A percentile compares a stretch with the other conserved stretches of the same genome.
Conservation (phyloP, 2,797 vertebrate genomes). For the Lagodon rhomboides region DNA sequence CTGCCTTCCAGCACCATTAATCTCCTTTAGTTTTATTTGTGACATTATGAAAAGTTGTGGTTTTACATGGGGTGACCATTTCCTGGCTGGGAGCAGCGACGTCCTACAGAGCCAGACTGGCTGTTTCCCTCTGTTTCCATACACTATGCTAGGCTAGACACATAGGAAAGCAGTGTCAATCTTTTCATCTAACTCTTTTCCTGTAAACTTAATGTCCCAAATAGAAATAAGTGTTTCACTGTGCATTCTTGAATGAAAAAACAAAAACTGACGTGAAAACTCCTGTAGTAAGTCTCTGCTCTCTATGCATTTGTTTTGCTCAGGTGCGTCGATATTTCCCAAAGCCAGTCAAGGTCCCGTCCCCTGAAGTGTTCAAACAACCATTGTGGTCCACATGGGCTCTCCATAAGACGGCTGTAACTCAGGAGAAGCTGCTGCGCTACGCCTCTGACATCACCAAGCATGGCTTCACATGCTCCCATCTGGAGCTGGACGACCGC, state of each 20-base stretch:
- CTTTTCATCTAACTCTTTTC: background rate
- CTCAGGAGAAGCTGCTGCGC: slow-evolving; percentile 88
- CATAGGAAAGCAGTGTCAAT: too few species aligned
- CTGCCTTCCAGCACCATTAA: too few species aligned
- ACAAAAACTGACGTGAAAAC: background rate
- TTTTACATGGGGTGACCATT: background rate
- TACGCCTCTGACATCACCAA: slow-evolving; percentile 88
- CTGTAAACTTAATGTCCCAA: background rate
- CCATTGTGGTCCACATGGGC: slow-evolving; percentile 98
- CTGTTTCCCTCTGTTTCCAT: background rate
- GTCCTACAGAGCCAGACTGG: background rate
- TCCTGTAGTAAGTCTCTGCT: background rate
- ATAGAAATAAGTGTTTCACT: background rate
- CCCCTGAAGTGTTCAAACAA: slow-evolving; percentile 89
- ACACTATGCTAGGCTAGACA: background rate
- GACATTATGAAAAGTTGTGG: background rate
- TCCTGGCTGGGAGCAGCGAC: background rate
- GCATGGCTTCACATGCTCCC: slow-evolving; percentile 91
- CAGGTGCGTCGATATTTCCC: slow-evolving; percentile 94
- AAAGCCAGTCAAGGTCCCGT: slow-evolving; percentile 93
- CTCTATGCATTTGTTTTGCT: slow-evolving; percentile 25
- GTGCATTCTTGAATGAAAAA: background rate
- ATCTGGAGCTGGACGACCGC: slow-evolving; percentile 94
- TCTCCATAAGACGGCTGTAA: slow-evolving; percentile 87
- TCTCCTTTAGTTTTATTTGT: too few species aligned